Conservation (phyloP, 2,113 vertebrate species). For the Microtus ochrogaster region DNA sequence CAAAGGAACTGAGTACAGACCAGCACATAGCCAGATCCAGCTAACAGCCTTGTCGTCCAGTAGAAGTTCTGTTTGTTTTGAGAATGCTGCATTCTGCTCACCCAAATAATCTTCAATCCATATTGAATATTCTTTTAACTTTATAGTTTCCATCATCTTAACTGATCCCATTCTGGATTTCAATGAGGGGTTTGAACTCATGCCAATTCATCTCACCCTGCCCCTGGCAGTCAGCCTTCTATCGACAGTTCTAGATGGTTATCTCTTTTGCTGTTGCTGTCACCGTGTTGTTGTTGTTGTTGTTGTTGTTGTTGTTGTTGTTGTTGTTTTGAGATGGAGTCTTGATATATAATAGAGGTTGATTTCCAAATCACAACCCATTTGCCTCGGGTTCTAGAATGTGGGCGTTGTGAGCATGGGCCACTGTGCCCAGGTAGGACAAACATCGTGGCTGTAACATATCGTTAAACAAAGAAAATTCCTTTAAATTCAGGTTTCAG, state of each 20-base stretch:
- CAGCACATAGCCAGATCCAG: not conserved
- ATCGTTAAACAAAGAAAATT: constrained; percentile 5
- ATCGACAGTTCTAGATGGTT: not conserved
- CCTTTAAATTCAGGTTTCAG: not conserved
- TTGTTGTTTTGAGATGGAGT: not conserved
- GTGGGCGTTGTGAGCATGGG: no score
- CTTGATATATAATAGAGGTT: not conserved
- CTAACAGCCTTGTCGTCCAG: not conserved
- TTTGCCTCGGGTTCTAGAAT: not conserved
- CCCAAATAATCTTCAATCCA: constrained; percentile 4
- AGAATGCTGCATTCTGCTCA: not conserved
- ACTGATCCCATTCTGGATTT: constrained; percentile 13
- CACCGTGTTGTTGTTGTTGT: no score
- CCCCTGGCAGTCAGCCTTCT: not conserved
- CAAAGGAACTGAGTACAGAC: not conserved
- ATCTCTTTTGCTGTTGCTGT: not conserved
- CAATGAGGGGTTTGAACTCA: not conserved
- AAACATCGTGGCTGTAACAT: not conserved
- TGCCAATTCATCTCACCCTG: not conserved
- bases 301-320: not conserved
- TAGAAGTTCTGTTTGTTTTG: constrained; percentile 28
- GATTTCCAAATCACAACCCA: not conserved
- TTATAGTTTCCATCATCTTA: constrained; percentile 4
- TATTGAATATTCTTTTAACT: constrained; percentile 20
- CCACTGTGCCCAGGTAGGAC: not conserved